Conservation (phyloP, 2,888 invertebrate species). For the Temnothorax rugatulus region DNA sequence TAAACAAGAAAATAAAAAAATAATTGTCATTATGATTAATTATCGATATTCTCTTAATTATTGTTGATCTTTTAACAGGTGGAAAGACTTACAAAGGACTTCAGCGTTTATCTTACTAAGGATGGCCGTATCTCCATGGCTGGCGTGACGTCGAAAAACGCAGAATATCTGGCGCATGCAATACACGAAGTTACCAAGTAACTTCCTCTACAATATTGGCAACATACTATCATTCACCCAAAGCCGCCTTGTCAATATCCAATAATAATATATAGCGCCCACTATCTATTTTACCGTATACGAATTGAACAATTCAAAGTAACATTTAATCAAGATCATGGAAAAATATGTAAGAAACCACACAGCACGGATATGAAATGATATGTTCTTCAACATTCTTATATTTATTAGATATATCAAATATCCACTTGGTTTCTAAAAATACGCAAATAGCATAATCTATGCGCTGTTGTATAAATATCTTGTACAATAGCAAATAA, state of each 20-base stretch:
- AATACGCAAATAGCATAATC: background rate
- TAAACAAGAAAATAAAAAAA: background rate
- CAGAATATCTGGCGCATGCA: conserved; percentile 96
- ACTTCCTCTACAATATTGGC: conserved; percentile 64
- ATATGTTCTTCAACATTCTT: background rate
- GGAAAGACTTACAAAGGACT: conserved; percentile 94
- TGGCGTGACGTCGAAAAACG: conserved; percentile 97
- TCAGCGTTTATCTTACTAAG: conserved; percentile 97
- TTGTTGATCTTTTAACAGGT: conserved; percentile 88
- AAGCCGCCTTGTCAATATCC: conserved; percentile 31
- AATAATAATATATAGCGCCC: conserved; percentile 43
- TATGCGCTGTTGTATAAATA: background rate
- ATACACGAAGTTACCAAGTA: conserved; percentile 97
- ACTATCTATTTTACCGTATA: conserved; percentile 21
- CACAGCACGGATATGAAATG: conserved; percentile 8
- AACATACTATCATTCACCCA: conserved; percentile 13
- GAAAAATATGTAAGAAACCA: background rate
- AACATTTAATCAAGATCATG: conserved; percentile 69
- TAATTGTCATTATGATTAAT: conserved; percentile 1
- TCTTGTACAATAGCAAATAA: background rate
- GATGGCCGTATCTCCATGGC: conserved; percentile 99
- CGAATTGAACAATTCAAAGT: background rate
- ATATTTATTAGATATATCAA: background rate
- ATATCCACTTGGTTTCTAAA: background rate
- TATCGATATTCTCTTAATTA: background rate